Base-by-base conservation (phyloP, 2,797 vertebrate species). In the Distichodus sexfasciatus region DNA sequence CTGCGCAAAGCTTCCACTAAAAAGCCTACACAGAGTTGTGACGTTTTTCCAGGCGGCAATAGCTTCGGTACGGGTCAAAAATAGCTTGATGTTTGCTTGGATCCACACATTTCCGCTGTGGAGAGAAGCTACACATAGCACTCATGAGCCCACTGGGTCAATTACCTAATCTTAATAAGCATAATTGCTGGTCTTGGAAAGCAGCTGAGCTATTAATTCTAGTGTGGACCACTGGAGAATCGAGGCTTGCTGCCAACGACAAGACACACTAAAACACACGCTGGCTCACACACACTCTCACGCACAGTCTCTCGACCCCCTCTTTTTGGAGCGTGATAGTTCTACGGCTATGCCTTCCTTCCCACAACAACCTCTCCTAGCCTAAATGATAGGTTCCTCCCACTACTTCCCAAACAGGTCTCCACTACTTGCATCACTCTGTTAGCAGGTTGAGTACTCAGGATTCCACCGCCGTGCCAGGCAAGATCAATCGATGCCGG, bases 161-260 rank as follows among this genome's bases (percentile, higher is more conserved):
- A 78, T 81, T 78, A 81, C 74, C 79, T 74, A 78, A 78, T 78
- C 71, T 81, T 81, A 81, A 81, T 81, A 78, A 78, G 74, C 57
- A 23, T 81, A 81, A 81, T 78, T 76, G 79, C 76, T 35, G 61
- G 72, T 64, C 68, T 66, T 76, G 69, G 74, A 76, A 76, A 81
- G 79, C 71, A 78, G 79, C 79, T 78, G 76, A 81, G 79, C 74
- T 81, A 78, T 81, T 81, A 78, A 78, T 78, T 81, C 79, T 69
- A 62, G 74, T 63, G 71, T 59, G 68, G 76, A 66, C 71, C 76
- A 59, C 79, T 74, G 68, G 74, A 78, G 76, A 69, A 69, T 76
- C 57, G 10, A 72, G 68, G 48, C 60, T 54, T 5, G 23, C 79
- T 69, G 73, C 73, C 66, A 78, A 53, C 66, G 59, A 63, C 35